Percentiles rank a stretch among this genome's conserved stretches.
These are phyloP conservation scores for Zoanthus sansibaricus DNA, from an alignment of 92 coral and sea anemone species.

Conservation along the genomic window DNA sequence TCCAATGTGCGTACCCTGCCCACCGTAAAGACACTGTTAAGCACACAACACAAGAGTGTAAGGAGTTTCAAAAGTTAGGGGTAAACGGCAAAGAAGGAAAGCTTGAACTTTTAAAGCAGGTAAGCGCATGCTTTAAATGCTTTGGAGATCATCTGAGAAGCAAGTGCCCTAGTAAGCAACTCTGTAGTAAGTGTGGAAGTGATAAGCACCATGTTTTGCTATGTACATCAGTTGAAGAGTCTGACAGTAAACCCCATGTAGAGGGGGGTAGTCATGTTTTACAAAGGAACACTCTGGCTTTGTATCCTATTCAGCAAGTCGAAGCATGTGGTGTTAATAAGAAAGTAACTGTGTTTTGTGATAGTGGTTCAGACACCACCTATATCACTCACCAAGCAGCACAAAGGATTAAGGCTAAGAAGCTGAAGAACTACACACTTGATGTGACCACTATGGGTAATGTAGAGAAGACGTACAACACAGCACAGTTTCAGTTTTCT, in stretches of 20 bases:
- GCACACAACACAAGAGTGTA: constrained; percentile 70
- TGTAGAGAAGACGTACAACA: constrained; percentile 47
- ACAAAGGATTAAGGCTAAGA: constrained; percentile 50
- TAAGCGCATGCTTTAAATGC: constrained; percentile 52
- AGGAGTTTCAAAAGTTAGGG: constrained; percentile 68
- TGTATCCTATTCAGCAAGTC: constrained; percentile 57
- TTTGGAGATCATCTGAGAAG: constrained; percentile 57
- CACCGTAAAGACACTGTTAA: constrained; percentile 70
- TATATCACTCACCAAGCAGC: constrained; percentile 56
- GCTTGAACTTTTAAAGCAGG: constrained; percentile 35
- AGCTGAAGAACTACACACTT: constrained; percentile 32
- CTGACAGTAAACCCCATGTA: constrained; percentile 19
- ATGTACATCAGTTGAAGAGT: constrained; percentile 40
- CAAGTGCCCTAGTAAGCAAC: constrained; percentile 48
- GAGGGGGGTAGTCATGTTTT: constrained; percentile 28
- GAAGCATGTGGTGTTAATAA: constrained; percentile 45
- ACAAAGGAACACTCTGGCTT: constrained; percentile 43
- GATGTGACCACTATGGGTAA: constrained; percentile 56
- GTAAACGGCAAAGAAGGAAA: constrained; percentile 48
- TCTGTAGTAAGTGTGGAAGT: constrained; percentile 50
- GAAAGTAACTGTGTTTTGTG: constrained; percentile 42
- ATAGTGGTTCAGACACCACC: constrained; percentile 58
- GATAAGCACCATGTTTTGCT: constrained; percentile 42
- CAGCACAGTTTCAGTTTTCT: constrained; percentile 58
- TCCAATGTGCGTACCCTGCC: constrained; percentile 61